phyloP scores from a whole-genome alignment of 30 jellyfish, hydroid and myxozoan species.

The Haliclystus octoradiatus region DNA sequence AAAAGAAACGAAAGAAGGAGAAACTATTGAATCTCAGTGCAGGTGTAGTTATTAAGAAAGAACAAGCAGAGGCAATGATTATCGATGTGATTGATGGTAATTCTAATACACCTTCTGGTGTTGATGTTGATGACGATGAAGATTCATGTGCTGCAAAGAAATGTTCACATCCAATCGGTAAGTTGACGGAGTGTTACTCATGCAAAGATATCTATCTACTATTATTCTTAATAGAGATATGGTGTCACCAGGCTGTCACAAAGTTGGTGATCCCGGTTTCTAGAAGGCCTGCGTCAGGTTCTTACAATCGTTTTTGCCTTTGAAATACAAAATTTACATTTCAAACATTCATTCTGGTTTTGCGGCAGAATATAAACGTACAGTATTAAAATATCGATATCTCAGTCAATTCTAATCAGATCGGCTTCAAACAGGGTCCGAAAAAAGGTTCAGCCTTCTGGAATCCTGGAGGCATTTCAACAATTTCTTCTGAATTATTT shows the following conservation, averaged over 20 bases:
- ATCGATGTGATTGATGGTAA: constrained; percentile 46
- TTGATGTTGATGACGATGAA: constrained; percentile 60
- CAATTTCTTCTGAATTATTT: too few relatives aligned
- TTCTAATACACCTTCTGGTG: background rate
- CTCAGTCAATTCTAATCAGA: too few relatives aligned
- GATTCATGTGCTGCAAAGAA: constrained; percentile 91
- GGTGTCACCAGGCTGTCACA: background rate
- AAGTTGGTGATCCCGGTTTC: background rate
- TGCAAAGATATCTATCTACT: background rate
- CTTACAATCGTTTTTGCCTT: background rate
- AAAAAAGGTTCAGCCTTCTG: too few relatives aligned
- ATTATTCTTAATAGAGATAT: background rate
- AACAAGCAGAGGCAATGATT: constrained; percentile 17
- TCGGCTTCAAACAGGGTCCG: too few relatives aligned
- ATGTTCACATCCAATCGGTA: constrained; percentile 88
- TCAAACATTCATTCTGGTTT: background rate
- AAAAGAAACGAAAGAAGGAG: constrained; percentile 8
- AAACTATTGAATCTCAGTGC: background rate
- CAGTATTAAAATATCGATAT: background rate
- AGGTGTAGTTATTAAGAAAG: background rate
- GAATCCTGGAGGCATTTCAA: too few relatives aligned
- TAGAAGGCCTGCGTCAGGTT: background rate
- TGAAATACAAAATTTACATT: too few relatives aligned
- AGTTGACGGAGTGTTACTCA: too few relatives aligned
- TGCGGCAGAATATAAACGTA: background rate